Evolutionary conservation across 2,888 invertebrate genomes (phyloP).

Genomic region (Amorpha juglandis): DNA sequence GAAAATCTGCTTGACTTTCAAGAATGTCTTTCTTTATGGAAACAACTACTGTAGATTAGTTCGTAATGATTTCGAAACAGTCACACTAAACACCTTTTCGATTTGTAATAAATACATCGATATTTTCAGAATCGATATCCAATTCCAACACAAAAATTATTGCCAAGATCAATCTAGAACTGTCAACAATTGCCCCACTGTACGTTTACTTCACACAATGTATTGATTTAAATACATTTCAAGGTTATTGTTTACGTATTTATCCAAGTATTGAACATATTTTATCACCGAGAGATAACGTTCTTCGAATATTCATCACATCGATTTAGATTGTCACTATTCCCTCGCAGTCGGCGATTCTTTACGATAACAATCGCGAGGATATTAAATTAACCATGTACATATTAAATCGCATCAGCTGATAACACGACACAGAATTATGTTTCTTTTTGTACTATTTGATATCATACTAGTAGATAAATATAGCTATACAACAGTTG

Average conservation of each 20-base stretch:
- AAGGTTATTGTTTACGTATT: slow-evolving; percentile 11
- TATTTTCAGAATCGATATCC: background rate
- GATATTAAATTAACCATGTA: background rate
- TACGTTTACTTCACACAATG: background rate
- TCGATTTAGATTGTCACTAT: slow-evolving; percentile 12
- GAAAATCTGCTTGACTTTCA: too few species aligned
- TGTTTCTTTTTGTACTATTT: too few species aligned
- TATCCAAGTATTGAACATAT: background rate
- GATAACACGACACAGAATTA: background rate
- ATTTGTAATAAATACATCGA: background rate
- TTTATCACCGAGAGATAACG: slow-evolving; percentile 15
- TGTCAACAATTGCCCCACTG: background rate
- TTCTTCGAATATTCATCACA: slow-evolving; percentile 12
- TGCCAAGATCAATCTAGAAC: background rate
- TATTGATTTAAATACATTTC: slow-evolving; percentile 1
- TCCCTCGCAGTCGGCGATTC: background rate
- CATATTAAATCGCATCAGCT: background rate
- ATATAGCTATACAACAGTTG: too few species aligned
- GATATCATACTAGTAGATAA: too few species aligned
- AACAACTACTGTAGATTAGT: too few species aligned
- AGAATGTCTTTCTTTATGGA: too few species aligned
- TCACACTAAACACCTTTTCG: too few species aligned
- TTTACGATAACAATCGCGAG: slow-evolving; percentile 1
- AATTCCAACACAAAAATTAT: background rate
- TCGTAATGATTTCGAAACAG: too few species aligned